Evolutionary conservation across 2,113 vertebrate species (phyloP).

Genomic region (Pitta sordida): DNA sequence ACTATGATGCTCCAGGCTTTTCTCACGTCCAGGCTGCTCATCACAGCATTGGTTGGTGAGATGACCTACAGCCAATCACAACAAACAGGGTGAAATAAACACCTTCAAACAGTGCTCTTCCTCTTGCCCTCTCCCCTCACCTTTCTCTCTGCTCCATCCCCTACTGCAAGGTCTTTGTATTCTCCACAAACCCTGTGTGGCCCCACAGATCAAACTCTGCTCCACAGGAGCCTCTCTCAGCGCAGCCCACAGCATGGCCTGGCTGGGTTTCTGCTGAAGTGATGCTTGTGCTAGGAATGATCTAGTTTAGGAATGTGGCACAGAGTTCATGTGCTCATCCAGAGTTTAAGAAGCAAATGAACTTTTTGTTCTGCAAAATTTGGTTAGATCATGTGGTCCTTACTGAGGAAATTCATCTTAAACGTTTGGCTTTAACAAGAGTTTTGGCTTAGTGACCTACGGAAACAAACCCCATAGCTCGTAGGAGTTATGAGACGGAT

Average conservation of each 20-base stretch:
- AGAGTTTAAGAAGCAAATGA: not conserved
- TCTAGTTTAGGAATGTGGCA: not conserved
- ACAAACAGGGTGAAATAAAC: accelerated
- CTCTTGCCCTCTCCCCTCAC: accelerated
- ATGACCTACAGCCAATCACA: accelerated
- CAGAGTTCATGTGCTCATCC: not conserved
- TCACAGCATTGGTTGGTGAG: accelerated
- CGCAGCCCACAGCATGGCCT: accelerated
- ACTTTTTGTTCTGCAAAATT: not conserved
- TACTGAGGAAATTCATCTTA: not conserved
- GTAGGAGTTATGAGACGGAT: too few species aligned
- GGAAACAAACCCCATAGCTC: too few species aligned
- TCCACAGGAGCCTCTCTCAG: accelerated
- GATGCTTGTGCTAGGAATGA: not conserved
- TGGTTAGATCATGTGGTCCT: not conserved
- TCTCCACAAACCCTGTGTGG: accelerated
- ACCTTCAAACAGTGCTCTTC: not conserved
- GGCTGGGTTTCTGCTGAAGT: not conserved
- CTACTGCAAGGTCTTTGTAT: not conserved
- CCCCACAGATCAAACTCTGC: accelerated
- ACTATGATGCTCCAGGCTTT: accelerated
- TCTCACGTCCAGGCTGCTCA: not conserved
- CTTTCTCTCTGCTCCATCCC: not conserved
- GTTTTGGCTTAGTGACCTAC: too few species aligned
- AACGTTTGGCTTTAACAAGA: not conserved